Evolutionary conservation across 1,140 invertebrate species (phyloP).

Genomic region (Cyrtorhinus lividipennis): DNA sequence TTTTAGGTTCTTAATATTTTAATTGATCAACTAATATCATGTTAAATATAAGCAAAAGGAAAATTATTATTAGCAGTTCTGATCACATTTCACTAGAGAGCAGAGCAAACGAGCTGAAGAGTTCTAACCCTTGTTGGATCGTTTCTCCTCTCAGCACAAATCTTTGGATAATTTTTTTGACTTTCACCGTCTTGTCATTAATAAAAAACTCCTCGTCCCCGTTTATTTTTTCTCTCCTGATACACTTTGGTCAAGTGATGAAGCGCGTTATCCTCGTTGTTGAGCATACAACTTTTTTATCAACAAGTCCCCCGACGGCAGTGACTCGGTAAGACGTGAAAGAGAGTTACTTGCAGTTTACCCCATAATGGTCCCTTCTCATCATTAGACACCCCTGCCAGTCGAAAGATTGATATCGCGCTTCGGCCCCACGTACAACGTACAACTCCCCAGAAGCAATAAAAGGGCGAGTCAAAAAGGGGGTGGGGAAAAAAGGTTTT

Average conservation of each 20-base stretch:
- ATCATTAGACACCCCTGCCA: neutral
- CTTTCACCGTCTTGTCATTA: neutral
- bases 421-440: neutral
- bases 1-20: no score
- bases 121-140: no score
- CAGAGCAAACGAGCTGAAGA: neutral
- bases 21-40: no score
- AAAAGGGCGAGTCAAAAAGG: no score
- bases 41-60: neutral
- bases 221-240: neutral
- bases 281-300: neutral
- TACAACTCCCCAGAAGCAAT: no score
- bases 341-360: constrained; percentile 6
- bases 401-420: neutral
- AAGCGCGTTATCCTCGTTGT: neutral
- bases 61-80: neutral
- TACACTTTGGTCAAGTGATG: constrained; percentile 2
- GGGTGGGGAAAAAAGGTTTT: neutral
- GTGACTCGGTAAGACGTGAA: neutral
- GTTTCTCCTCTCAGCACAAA: no score
- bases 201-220: neutral
- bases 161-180: no score
- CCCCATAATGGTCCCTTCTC: constrained; percentile 1
- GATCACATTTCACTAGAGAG: neutral
- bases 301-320: neutral